These are phyloP conservation scores for Melanargia galathea DNA, from an alignment of 2,888 invertebrate species.

Conservation along the genomic window DNA sequence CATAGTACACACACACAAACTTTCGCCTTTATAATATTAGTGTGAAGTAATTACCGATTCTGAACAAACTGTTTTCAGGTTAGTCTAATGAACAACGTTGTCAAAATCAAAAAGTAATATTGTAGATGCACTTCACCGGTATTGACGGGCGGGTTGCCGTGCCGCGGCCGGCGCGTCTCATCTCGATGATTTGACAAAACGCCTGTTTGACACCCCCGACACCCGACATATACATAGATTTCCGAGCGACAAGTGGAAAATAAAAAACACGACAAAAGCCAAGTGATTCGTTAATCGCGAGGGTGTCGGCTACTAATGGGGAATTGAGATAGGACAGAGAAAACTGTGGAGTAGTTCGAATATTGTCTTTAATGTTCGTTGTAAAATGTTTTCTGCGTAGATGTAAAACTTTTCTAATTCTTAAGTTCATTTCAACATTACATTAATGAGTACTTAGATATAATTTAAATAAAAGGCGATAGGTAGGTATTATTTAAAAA, in stretches of 20 bases:
- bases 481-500: too few relatives aligned
- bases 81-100: too few relatives aligned
- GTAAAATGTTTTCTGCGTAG: not conserved
- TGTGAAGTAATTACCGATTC: too few relatives aligned
- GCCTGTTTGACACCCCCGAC: slow-evolving; percentile 70
- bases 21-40: too few relatives aligned
- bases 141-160: slow-evolving; percentile 65
- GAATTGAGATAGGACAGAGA: slow-evolving; percentile 47
- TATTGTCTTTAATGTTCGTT: slow-evolving; percentile 40
- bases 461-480: too few relatives aligned
- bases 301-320: slow-evolving; percentile 77
- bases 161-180: slow-evolving; percentile 69
- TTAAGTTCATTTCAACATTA: too few relatives aligned
- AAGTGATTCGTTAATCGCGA: slow-evolving; percentile 75
- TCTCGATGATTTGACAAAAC: slow-evolving; percentile 75
- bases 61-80: too few relatives aligned
- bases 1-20: too few relatives aligned
- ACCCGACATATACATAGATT: slow-evolving; percentile 73
- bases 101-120: too few relatives aligned
- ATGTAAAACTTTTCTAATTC: too few relatives aligned
- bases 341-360: slow-evolving; percentile 53
- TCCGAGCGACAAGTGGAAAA: slow-evolving; percentile 75
- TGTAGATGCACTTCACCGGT: slow-evolving; percentile 49
- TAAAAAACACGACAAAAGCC: slow-evolving; percentile 70
- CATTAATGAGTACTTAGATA: too few relatives aligned